A percentile compares a stretch with the other conserved stretches of the same genome.
phyloP scores from a whole-genome alignment of 1,140 invertebrate genomes.

The Lordiphosa collinella region DNA sequence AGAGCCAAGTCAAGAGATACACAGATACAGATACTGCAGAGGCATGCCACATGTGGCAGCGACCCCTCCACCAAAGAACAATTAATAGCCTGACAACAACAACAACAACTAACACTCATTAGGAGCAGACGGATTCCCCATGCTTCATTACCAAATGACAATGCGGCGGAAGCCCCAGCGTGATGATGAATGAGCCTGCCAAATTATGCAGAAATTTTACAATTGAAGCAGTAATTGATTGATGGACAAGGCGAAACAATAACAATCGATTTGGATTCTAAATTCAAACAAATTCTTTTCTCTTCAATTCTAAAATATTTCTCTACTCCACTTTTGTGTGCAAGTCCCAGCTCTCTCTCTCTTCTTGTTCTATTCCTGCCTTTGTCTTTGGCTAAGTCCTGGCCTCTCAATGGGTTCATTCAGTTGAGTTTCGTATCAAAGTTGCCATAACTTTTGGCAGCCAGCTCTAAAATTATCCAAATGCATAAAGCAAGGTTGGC shows the following conservation, averaged over 20 bases:
- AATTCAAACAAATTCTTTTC: too few relatives aligned
- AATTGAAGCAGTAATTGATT: constrained; percentile 39
- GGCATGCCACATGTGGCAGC: constrained; percentile 10
- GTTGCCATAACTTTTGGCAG: too few relatives aligned
- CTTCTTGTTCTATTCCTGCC: neutral
- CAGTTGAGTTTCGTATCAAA: too few relatives aligned
- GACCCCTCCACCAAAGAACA: constrained; percentile 22
- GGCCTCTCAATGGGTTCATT: constrained; percentile 9
- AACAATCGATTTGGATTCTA: too few relatives aligned
- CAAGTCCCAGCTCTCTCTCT: too few relatives aligned
- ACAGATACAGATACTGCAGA: neutral
- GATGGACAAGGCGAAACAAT: constrained; percentile 1
- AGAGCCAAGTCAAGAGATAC: neutral
- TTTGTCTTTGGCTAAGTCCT: constrained; percentile 3
- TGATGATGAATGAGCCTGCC: constrained; percentile 34
- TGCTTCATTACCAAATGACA: constrained; percentile 37
- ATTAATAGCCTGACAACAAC: constrained; percentile 32
- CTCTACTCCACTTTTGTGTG: too few relatives aligned
- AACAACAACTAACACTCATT: constrained; percentile 19
- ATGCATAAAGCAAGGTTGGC: constrained; percentile 2
- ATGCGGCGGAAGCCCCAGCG: neutral
- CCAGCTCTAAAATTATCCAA: too few relatives aligned
- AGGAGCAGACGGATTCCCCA: constrained; percentile 18
- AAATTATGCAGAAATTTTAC: constrained; percentile 36
- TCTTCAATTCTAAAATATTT: too few relatives aligned